These are phyloP conservation scores for Carpatolechia fugitivella DNA, from an alignment of 2,888 invertebrate genomes.

Conservation along the genomic window DNA sequence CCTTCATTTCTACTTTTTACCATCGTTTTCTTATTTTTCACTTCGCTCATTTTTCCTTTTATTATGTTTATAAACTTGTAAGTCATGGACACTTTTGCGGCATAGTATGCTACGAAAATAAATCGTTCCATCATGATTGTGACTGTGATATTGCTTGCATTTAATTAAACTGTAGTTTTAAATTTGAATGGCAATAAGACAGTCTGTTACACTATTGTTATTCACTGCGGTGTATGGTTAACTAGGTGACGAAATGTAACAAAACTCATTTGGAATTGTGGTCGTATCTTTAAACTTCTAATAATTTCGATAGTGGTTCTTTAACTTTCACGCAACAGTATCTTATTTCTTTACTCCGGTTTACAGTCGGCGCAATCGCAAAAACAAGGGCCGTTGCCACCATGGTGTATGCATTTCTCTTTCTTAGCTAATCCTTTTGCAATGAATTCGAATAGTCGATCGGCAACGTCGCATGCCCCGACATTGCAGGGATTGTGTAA, in stretches of 20 bases:
- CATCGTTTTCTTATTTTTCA: neutral
- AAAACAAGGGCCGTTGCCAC: neutral
- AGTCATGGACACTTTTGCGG: neutral
- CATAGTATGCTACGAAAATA: neutral
- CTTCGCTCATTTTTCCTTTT: neutral
- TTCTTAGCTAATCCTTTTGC: neutral
- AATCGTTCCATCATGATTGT: neutral
- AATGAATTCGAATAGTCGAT: neutral
- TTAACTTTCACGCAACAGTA: too few relatives aligned
- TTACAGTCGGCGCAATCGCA: neutral
- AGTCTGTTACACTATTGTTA: too few relatives aligned
- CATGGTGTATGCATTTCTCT: neutral
- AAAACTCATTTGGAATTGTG: too few relatives aligned
- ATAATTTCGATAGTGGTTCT: too few relatives aligned
- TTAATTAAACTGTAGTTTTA: too few relatives aligned
- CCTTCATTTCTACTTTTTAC: neutral
- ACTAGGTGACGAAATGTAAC: too few relatives aligned
- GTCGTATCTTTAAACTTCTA: too few relatives aligned
- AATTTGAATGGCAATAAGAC: too few relatives aligned
- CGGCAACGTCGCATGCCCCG: neutral
- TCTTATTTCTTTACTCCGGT: neutral
- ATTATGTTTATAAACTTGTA: neutral
- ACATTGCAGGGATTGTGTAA: neutral
- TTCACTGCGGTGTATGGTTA: too few relatives aligned
- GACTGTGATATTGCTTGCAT: too few relatives aligned